phyloP scores from a whole-genome alignment of 30 jellyfish, hydroid and myxozoan genomes.

The Aurelia coerulea region DNA sequence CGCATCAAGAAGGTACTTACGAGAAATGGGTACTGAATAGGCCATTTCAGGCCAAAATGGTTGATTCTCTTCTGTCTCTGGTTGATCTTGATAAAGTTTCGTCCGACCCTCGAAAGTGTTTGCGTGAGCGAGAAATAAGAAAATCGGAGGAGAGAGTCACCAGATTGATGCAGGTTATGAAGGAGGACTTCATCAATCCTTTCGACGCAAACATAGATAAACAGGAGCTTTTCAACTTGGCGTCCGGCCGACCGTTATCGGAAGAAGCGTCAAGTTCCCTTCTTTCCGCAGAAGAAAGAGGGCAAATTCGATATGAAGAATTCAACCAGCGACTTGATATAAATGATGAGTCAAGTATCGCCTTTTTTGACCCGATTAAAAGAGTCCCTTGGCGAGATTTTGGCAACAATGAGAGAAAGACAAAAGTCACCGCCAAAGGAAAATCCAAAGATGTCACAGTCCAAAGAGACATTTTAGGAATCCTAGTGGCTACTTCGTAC shows the following conservation, averaged over 20 bases:
- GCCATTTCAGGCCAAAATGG: conserved; percentile 60
- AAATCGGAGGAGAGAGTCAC: no score
- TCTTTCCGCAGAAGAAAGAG: conserved; percentile 12
- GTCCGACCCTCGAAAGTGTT: no score
- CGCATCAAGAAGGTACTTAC: conserved; percentile 31
- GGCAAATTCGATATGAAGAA: neutral
- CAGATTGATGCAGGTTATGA: conserved; percentile 20
- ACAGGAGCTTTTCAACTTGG: conserved; percentile 33
- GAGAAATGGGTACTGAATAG: conserved; percentile 55
- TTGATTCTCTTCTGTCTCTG: neutral
- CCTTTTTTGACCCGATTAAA: no score
- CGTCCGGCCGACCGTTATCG: conserved; percentile 50
- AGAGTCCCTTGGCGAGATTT: conserved; percentile 44
- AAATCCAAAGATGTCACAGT: conserved; percentile 16
- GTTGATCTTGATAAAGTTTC: no score
- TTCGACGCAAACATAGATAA: conserved; percentile 23
- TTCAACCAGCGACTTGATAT: neutral
- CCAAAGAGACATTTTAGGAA: conserved; percentile 19
- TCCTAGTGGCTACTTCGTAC: conserved; percentile 12
- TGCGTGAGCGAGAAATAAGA: no score
- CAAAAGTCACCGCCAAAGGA: conserved; percentile 9
- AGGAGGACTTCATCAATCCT: conserved; percentile 50
- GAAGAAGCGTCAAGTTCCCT: conserved; percentile 12
- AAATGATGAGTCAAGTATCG: no score
- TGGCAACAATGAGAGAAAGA: neutral